Evolutionary conservation across 2,888 invertebrate genomes (phyloP).

Genomic region (Dynastes maya): DNA sequence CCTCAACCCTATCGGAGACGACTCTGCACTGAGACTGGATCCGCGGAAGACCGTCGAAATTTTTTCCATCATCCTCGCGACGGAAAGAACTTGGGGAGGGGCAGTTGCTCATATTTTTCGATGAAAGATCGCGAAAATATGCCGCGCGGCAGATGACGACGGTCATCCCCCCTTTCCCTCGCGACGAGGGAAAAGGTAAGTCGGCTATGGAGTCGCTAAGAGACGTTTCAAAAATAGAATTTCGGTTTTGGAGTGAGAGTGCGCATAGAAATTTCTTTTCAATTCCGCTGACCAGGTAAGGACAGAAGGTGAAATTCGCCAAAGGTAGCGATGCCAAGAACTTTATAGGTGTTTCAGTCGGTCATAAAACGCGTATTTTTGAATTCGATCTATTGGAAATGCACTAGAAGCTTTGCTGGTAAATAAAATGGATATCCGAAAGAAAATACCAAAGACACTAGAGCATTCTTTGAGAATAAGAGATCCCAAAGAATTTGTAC

Average conservation of each 20-base stretch:
- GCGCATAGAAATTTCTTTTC: conserved; percentile 42
- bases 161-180: conserved; percentile 56
- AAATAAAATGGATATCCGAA: no score
- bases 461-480: no score
- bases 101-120: conserved; percentile 60
- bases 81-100: conserved; percentile 42
- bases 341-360: no score
- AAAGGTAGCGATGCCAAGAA: not conserved
- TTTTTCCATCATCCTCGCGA: conserved; percentile 18
- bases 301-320: conserved; percentile 26
- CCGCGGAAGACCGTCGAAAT: conserved; percentile 7
- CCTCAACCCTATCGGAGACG: conserved; percentile 13
- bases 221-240: conserved; percentile 32
- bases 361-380: no score
- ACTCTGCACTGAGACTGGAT: conserved; percentile 35
- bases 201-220: conserved; percentile 13
- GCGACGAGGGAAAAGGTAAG: conserved; percentile 59
- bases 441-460: no score
- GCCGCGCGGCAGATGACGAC: conserved; percentile 60
- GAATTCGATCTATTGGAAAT: no score
- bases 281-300: conserved; percentile 50
- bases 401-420: no score
- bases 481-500: no score
- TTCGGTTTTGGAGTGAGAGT: not conserved
- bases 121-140: conserved; percentile 69